Conservation (phyloP, 1,140 invertebrate genomes). For the Arctopsyche grandis region DNA sequence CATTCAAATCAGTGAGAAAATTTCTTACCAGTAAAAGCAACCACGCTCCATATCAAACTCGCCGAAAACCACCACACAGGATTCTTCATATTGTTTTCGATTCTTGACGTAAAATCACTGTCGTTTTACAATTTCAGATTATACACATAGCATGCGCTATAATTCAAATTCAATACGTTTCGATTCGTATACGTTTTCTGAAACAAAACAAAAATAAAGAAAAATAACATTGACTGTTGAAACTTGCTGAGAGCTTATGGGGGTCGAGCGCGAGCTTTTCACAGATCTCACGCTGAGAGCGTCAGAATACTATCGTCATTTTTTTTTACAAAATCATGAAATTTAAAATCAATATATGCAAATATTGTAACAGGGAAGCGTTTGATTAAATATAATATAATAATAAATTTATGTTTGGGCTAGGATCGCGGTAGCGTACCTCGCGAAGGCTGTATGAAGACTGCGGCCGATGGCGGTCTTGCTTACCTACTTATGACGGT, state of each 20-base stretch:
- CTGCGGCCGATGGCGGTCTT: slow-evolving; percentile 2
- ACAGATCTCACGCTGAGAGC: neutral
- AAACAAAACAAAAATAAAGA: neutral
- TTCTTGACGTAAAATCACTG: neutral
- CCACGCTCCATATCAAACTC: neutral
- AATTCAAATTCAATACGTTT: neutral
- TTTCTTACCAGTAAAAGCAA: slow-evolving; percentile 7
- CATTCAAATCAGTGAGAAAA: no score
- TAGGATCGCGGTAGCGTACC: slow-evolving; percentile 28
- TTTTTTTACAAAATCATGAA: no score
- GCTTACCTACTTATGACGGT: slow-evolving; percentile 42
- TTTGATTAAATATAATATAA: neutral
- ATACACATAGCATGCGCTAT: neutral
- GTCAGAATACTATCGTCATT: neutral
- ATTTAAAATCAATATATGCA: no score
- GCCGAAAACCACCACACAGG: slow-evolving; percentile 24
- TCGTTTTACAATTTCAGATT: neutral
- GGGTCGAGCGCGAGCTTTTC: neutral
- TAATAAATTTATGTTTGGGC: neutral
- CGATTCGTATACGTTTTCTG: neutral
- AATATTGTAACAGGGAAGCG: neutral
- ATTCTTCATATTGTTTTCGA: slow-evolving; percentile 25
- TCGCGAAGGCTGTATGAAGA: slow-evolving; percentile 39
- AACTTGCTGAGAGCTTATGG: slow-evolving; percentile 2
- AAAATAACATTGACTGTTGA: neutral